Base-by-base conservation (phyloP, 2,888 invertebrate genomes). In the Phasia obesa region DNA sequence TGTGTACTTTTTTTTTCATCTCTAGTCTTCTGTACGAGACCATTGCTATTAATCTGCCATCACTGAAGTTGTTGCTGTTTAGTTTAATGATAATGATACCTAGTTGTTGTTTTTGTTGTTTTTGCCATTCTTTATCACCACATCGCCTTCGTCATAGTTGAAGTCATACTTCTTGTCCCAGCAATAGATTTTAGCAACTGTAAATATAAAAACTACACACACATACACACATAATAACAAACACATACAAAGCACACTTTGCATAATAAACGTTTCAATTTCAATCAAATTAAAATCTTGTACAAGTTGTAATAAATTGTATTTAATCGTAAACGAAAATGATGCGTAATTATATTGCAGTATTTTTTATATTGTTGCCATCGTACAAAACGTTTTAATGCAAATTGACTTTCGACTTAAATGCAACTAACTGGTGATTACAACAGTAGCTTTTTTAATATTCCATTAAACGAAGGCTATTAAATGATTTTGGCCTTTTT, bases 231-330 rank as follows among this genome's bases (percentile, higher is more conserved):
- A 62, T 2, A n/a, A n/a, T n/a, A n/a, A 42, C 27, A 55, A 4
- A 53, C 7, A 55, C n/a, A 65, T n/a, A 7, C 6, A 42, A 55
- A 51, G 21, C 42, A 35, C 47, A 75, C 42, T 69, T 71, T 79
- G 74, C 70, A 83, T 83, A 75, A 75, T 70, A 83, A 78, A 75
- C 82, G 82, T 79, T 83, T 83, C 82, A 83, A 83, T 83, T 83
- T 78, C 82, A 83, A 83, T 83, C 78, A 79, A 83, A 83, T 79
- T 75, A 78, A 78, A 75, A 75, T 78, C 78, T 83, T 71, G 5
- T 75, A 65, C 74, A 78, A 67, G 74, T 69, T 62, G 77, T 42
- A 79, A 79, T 73, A 79, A 73, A 73, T 73, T 73, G 27, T 60
- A n/a, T 71, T 71, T 65, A 71, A 79, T 79, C 15, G n/a, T 21